A percentile compares a stretch with the other conserved stretches of the same genome.
These are phyloP conservation scores for Cynopterus brachyotis DNA, from an alignment of 2,113 vertebrate species.

Conservation along the genomic window DNA sequence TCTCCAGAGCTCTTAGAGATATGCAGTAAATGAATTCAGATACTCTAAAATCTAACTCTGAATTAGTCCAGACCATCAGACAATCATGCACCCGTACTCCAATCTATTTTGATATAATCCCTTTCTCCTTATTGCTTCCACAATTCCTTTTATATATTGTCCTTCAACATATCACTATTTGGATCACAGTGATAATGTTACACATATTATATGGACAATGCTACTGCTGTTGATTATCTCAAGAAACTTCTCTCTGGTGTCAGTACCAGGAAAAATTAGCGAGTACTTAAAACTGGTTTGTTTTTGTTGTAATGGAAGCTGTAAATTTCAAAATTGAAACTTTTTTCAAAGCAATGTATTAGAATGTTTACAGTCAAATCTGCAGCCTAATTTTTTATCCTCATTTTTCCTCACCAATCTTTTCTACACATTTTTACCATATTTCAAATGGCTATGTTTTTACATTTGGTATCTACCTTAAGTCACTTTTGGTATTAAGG, in stretches of 20 bases:
- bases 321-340: not conserved
- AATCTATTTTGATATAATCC: not conserved
- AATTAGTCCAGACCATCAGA: not conserved
- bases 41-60: not conserved
- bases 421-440: not conserved
- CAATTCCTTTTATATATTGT: not conserved
- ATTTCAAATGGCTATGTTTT: not conserved
- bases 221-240: not conserved
- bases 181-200: not conserved
- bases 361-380: not conserved
- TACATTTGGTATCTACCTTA: not conserved
- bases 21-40: not conserved
- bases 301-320: not conserved
- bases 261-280: not conserved
- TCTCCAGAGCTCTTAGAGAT: not conserved
- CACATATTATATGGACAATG: not conserved
- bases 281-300: not conserved
- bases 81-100: not conserved
- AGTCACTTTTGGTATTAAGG: not conserved
- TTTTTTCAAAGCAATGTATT: not conserved
- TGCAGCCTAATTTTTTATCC: not conserved
- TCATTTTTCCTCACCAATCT: not conserved
- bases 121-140: not conserved
- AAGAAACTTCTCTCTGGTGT: not conserved
- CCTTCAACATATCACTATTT: accelerated